Conservation (phyloP, 2,113 vertebrate genomes). For the Myodes glareolus region DNA sequence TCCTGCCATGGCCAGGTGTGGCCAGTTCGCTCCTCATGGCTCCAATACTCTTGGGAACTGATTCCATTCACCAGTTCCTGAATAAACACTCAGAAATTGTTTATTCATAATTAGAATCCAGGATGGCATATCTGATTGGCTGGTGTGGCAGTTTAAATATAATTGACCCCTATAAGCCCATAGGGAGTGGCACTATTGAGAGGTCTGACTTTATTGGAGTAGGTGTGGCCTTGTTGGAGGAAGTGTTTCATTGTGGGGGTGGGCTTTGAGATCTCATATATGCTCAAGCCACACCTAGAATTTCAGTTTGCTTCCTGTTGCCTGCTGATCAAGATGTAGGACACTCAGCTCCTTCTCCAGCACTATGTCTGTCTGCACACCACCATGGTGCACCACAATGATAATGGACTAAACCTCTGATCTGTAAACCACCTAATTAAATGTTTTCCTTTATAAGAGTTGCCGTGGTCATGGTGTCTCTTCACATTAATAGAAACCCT, state of each 20-base stretch:
- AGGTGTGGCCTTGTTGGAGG: neutral
- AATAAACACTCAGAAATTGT: too few relatives aligned
- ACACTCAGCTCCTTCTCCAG: neutral
- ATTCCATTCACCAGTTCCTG: neutral
- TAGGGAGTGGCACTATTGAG: neutral
- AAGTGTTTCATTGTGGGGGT: neutral
- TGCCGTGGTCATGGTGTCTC: neutral
- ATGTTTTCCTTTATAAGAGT: neutral
- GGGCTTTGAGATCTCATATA: neutral
- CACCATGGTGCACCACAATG: neutral
- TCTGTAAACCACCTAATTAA: neutral
- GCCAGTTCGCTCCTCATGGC: neutral
- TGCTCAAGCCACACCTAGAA: neutral
- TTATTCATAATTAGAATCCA: neutral
- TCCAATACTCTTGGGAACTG: neutral
- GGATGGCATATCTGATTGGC: neutral
- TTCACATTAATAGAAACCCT: neutral
- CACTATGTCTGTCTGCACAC: neutral
- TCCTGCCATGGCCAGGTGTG: neutral
- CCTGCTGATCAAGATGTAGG: neutral
- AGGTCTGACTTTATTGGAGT: neutral
- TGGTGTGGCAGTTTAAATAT: neutral
- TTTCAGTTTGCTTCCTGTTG: neutral
- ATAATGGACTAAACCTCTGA: neutral
- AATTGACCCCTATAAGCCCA: neutral